Evolutionary conservation across 1,140 invertebrate genomes (phyloP).

Genomic region (Atta cephalotes): DNA sequence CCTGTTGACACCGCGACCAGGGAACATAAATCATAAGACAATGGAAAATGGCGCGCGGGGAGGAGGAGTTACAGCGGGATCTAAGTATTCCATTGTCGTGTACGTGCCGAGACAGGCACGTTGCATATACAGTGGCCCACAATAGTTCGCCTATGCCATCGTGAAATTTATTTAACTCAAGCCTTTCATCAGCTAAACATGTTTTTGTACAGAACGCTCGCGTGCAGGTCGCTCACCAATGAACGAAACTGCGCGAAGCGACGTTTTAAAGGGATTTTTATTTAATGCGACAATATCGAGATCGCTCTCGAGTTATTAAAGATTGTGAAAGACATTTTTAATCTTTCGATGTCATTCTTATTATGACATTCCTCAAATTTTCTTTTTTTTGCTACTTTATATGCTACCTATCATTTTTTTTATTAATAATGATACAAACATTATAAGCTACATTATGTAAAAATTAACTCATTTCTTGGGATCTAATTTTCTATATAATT

Average conservation of each 20-base stretch:
- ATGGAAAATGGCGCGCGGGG: conserved; percentile 72
- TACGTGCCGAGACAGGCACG: conserved; percentile 56
- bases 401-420: too few species aligned
- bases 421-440: too few species aligned
- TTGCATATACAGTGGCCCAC: conserved; percentile 32
- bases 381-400: too few species aligned
- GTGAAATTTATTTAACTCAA: conserved; percentile 55
- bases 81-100: conserved; percentile 80
- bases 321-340: background rate
- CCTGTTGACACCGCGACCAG: conserved; percentile 75
- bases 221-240: background rate
- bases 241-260: background rate
- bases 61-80: conserved; percentile 71
- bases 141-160: conserved; percentile 38
- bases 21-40: conserved; percentile 81
- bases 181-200: conserved; percentile 46
- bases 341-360: too few species aligned
- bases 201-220: conserved; percentile 8
- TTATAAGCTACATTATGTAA: too few species aligned
- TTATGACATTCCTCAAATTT: too few species aligned
- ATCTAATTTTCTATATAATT: too few species aligned
- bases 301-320: background rate
- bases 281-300: background rate
- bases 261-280: background rate
- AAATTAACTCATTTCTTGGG: too few species aligned